These are phyloP conservation scores for Danaus chrysippus DNA, from an alignment of 2,888 invertebrate species.

Conservation along the genomic window DNA sequence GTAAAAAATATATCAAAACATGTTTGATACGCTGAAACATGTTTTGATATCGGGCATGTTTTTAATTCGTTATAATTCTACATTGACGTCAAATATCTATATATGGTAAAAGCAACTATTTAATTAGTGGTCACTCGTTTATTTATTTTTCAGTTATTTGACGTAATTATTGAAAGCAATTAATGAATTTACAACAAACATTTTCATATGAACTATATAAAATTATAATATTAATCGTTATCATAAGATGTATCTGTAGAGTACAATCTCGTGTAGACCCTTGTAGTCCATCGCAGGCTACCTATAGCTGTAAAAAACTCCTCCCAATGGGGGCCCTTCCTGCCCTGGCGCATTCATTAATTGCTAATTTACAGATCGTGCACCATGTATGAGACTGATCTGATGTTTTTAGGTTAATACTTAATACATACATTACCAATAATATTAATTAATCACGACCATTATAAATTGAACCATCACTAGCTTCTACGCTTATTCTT, in stretches of 20 bases:
- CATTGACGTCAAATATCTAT: not conserved
- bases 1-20: not conserved
- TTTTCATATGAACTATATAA: no score
- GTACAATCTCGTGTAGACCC: constrained; percentile 19
- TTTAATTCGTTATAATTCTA: not conserved
- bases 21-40: not conserved
- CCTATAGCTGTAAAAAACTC: constrained; percentile 38
- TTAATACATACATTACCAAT: not conserved
- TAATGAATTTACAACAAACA: no score
- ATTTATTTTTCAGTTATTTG: no score
- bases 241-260: constrained; percentile 28
- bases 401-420: constrained; percentile 14
- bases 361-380: constrained; percentile 73
- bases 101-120: not conserved
- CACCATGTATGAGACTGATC: constrained; percentile 48
- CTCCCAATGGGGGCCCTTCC: constrained; percentile 41
- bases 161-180: no score
- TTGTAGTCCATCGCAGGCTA: constrained; percentile 33
- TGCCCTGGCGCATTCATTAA: constrained; percentile 57
- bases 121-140: no score
- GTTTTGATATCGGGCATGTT: not conserved
- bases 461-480: not conserved
- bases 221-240: constrained; percentile 7
- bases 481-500: not conserved
- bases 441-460: not conserved